Conservation (phyloP, 2,113 vertebrate species). For the Hoplias malabaricus region DNA sequence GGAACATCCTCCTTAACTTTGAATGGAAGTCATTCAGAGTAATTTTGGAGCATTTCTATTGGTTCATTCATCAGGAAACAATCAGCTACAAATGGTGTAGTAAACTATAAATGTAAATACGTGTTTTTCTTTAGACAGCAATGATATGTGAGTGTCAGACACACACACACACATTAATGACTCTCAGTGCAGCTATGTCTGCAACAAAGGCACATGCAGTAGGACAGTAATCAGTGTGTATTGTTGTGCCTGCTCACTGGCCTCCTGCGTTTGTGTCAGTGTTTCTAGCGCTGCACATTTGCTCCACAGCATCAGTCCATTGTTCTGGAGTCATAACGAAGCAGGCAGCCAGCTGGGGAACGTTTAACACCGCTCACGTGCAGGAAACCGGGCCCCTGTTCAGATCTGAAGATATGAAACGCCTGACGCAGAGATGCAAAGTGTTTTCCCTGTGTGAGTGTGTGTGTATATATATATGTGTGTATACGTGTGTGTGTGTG, state of each 20-base stretch:
- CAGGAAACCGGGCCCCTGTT: slow-evolving; percentile 44
- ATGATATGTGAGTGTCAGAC: not conserved
- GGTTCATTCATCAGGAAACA: too few species aligned
- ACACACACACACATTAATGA: not conserved
- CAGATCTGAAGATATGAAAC: slow-evolving; percentile 47
- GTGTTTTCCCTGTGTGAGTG: slow-evolving; percentile 48
- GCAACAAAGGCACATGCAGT: slow-evolving; percentile 1
- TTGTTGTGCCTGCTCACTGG: slow-evolving; percentile 26
- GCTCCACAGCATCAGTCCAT: slow-evolving; percentile 17
- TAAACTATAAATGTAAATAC: too few species aligned
- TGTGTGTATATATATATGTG: not conserved
- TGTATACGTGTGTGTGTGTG: slow-evolving; percentile 20
- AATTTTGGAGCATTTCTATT: too few species aligned
- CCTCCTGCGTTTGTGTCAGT: slow-evolving; percentile 9
- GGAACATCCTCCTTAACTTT: too few species aligned
- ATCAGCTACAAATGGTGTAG: too few species aligned
- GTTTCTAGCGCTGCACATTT: slow-evolving; percentile 10
- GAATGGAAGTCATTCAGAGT: too few species aligned
- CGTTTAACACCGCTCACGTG: slow-evolving; percentile 20
- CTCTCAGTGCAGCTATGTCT: not conserved
- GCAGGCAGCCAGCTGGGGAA: slow-evolving; percentile 46
- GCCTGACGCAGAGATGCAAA: slow-evolving; percentile 53
- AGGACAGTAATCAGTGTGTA: slow-evolving; percentile 11
- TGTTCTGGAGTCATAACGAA: slow-evolving; percentile 31
- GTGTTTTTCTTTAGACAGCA: too few species aligned